Evolutionary conservation across 53 echinoderm and acorn worm species (phyloP), one percentile per base, ranked within the genome.

Genomic region (Patiria pectinifera): DNA sequence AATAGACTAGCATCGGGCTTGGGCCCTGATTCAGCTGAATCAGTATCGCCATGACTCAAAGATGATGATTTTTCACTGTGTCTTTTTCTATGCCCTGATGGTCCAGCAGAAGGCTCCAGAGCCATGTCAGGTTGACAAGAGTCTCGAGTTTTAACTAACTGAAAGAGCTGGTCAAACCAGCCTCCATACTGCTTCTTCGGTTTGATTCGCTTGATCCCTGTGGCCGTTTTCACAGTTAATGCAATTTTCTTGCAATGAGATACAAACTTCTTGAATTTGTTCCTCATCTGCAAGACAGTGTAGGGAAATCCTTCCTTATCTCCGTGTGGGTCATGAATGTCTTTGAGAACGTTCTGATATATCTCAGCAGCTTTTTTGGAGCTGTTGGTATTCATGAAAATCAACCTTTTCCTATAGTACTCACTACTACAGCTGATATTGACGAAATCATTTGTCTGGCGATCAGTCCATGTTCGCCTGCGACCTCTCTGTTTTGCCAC

Each of bases 311-410:
- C 18, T 71, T 8, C 35, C 10, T 35, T 23, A 35, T 78, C 78
- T 5, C 44, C 78, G 12, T 43, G 14, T 6, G 14, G 26, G 26
- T 44, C 78, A 25, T 78, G 5, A 14, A 78, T 78, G 4, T 78
- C 78, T 44, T 78, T 44, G 6, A 78, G 45, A 12, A 26, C 44
- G 4, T 78, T 5, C 23, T 25, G 5, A 44, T 78, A 78, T 78
- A 43, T 44, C 14, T 78, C 7, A 25, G 78, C 78, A 44, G n/a
- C n/a, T n/a, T 78, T 78, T 35, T 45, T 78, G 12, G 78, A 6
- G 78, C 26, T 78, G 15, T 78, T 78, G 35, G 78, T 78, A 43
- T 78, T 59, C 60, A 59, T 78, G 78, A 78, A 43, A 26, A 78
- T 26, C 44, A 78, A 35, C 23, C 78, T 26, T 23, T 78, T 25